A percentile compares a stretch with the other conserved stretches of the same genome.
Conservation (phyloP, 2,888 invertebrate species). For the Hydraecia micacea region DNA sequence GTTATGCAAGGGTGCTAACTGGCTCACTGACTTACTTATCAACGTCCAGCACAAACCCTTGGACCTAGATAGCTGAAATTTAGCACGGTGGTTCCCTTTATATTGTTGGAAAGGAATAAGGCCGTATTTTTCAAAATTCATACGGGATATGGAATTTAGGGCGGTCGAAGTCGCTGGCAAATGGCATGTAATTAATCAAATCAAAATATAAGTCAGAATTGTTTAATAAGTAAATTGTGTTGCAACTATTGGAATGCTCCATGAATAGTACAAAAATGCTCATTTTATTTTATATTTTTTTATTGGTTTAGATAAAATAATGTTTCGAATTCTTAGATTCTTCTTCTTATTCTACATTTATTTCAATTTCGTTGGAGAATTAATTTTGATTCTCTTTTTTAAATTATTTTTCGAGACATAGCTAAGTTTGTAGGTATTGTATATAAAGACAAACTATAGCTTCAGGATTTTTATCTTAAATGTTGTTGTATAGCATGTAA, state of each 20-base stretch:
- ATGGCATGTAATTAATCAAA: not conserved
- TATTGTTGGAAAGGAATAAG: not conserved
- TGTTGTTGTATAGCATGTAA: constrained; percentile 27
- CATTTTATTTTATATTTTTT: not conserved
- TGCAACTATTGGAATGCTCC: not conserved
- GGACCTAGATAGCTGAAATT: not conserved
- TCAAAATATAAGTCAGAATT: not conserved
- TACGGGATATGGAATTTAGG: not conserved
- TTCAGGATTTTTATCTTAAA: not conserved
- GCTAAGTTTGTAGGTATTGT: constrained; percentile 12
- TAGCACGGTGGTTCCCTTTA: not conserved
- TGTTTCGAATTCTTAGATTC: not conserved
- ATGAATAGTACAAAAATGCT: constrained; percentile 11
- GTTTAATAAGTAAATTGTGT: not conserved
- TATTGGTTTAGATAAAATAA: not conserved
- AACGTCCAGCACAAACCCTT: not conserved
- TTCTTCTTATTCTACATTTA: not conserved
- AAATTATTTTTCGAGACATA: too few species aligned
- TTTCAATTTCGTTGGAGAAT: not conserved
- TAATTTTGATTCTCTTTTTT: not conserved
- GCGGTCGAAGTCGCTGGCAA: not conserved
- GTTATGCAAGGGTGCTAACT: not conserved
- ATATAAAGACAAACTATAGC: not conserved
- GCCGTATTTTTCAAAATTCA: not conserved
- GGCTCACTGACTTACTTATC: not conserved